Base-by-base conservation (phyloP, 2,797 vertebrate species). In the Lepidocolaptes lacrymiger region DNA sequence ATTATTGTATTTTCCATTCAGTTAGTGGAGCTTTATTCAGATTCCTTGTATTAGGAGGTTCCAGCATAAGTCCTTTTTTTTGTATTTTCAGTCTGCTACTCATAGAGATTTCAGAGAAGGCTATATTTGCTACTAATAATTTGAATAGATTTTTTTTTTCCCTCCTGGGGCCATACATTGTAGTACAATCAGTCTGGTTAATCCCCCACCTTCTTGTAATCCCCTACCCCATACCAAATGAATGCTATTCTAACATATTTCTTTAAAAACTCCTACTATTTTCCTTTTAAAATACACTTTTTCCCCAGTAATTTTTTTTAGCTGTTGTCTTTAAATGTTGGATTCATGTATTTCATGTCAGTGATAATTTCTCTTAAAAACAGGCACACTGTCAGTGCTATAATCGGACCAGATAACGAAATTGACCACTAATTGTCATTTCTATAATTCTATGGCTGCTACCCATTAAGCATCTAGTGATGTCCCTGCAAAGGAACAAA, bases 161-260 rank as follows among this genome's bases (percentile, higher is more conserved):
- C 18, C 2, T 7, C 5, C 2, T 4, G 4, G 8, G 3, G 1
- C 0, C 51, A 52, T 48, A 34, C 9, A 37, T 7, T 69, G 7
- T 46, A 76, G 21, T 34, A 44, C 36, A 75, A 69, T 17, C 17
- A 83, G 11, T 37, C 55, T 79, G 30, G 12, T 63, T 72, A 73
- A 61, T 24, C 3, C 7, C 5, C 2, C 1, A 8, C 2, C 5
- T 46, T 54, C 9, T 62, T 79, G 73, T 54, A 80, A 51, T 44
- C 44, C 44, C 44, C 10, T 22, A 44, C 20, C 10, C 44, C 44
- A 44, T 48, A 56, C 6, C 26, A 59, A 67, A 71, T 55, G 3
- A 55, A 28, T n/a, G 48, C 6, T 58, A 51, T 66, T 85, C 6
- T 76, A 39, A 24, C 24, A 5, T 32, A 58, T n/a, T 55, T 66